Evolutionary conservation across 2,888 invertebrate genomes (phyloP).

Genomic region (Caenorhabditis angaria): DNA sequence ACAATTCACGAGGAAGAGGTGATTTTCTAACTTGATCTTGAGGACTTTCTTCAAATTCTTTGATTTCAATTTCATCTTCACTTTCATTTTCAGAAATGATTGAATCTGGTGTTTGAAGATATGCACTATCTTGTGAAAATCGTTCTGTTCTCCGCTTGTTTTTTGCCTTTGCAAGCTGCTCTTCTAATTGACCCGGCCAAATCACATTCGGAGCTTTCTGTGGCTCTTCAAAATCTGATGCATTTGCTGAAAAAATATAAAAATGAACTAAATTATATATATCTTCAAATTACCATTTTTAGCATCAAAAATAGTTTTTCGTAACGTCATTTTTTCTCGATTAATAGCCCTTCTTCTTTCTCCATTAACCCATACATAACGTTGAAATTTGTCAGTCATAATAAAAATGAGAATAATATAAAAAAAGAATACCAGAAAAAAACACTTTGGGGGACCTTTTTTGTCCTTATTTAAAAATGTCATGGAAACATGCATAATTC

Average conservation of each 20-base stretch:
- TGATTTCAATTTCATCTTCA: background rate
- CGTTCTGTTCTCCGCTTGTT: slow-evolving; percentile 17
- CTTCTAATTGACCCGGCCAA: slow-evolving; percentile 40
- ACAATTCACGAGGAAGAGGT: background rate
- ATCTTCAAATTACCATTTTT: slow-evolving; percentile 7
- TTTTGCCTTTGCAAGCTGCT: slow-evolving; percentile 31
- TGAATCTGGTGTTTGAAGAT: background rate
- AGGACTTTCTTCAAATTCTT: background rate
- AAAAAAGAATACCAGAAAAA: background rate
- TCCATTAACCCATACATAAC: slow-evolving; percentile 38
- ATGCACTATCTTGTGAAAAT: background rate
- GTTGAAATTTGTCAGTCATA: slow-evolving; percentile 26
- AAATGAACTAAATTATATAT: background rate
- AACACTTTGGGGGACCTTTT: background rate
- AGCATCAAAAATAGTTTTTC: background rate
- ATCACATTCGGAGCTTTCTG: slow-evolving; percentile 21
- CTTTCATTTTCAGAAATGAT: background rate
- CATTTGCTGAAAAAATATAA: slow-evolving; percentile 22
- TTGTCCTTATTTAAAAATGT: background rate
- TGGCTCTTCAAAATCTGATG: slow-evolving; percentile 13
- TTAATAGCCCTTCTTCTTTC: slow-evolving; percentile 26
- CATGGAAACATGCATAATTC: background rate
- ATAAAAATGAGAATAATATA: background rate
- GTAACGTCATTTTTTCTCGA: slow-evolving; percentile 15
- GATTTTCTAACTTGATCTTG: background rate